Percentiles rank a stretch among this genome's conserved stretches.
phyloP scores from a whole-genome alignment of 2,888 invertebrate genomes.

The Euzetes globulus region DNA sequence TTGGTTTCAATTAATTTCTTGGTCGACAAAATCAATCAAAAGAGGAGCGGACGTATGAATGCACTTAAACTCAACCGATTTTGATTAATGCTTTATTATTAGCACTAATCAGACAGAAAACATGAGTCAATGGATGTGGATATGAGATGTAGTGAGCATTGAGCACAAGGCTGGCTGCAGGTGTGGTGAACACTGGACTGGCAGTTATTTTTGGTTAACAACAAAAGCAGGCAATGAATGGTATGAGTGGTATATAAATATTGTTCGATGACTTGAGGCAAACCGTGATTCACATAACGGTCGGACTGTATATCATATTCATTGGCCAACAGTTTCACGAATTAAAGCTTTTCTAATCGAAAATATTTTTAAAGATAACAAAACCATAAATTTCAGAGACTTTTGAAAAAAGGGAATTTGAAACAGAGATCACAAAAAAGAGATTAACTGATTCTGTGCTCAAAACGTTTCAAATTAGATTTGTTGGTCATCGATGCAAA shows the following conservation, averaged over 20 bases:
- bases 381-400: not conserved
- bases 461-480: not conserved
- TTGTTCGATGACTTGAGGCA: slow-evolving; percentile 11
- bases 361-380: not conserved
- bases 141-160: not conserved
- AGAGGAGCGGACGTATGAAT: not conserved
- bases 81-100: slow-evolving; percentile 12
- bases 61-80: not conserved
- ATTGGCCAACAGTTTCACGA: not conserved
- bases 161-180: not conserved
- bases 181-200: slow-evolving; percentile 4
- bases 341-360: not conserved
- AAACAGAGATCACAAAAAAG: slow-evolving; percentile 13
- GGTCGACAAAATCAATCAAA: not conserved
- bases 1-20: not conserved
- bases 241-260: slow-evolving; percentile 14
- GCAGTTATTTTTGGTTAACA: slow-evolving; percentile 22
- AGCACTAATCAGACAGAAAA: slow-evolving; percentile 13
- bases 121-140: slow-evolving; percentile 5
- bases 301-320: slow-evolving; percentile 20
- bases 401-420: not conserved
- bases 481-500: slow-evolving; percentile 20
- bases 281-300: slow-evolving; percentile 22
- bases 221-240: slow-evolving; percentile 5
- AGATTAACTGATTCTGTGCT: not conserved